Percentiles rank a stretch among this genome's conserved stretches.
These are phyloP conservation scores for Brienomyrus longianalis DNA, from an alignment of 2,113 vertebrate species.

Conservation along the genomic window DNA sequence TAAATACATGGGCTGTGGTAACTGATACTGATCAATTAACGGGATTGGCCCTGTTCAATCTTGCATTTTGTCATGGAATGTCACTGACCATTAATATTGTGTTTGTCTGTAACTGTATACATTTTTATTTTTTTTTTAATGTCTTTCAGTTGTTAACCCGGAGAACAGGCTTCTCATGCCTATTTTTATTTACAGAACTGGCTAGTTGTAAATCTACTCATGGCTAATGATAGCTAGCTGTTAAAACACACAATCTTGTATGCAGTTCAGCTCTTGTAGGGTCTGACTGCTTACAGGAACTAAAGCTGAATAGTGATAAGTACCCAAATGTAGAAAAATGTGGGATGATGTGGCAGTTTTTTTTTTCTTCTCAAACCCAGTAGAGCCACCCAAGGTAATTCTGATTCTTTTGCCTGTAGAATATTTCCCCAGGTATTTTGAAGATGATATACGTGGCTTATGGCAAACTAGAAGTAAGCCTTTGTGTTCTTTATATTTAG, in stretches of 20 bases:
- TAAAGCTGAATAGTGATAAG: background rate
- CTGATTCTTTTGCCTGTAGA: background rate
- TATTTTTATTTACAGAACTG: background rate
- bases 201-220: background rate
- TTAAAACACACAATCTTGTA: background rate
- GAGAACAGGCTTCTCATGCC: background rate
- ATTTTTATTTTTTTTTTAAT: background rate
- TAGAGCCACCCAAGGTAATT: background rate
- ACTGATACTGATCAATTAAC: background rate
- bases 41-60: background rate
- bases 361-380: background rate
- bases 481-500: background rate
- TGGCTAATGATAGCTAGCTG: background rate
- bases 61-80: background rate
- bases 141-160: background rate
- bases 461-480: background rate
- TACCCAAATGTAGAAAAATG: background rate
- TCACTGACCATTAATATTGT: background rate
- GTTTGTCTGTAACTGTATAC: background rate
- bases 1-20: background rate
- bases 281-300: background rate
- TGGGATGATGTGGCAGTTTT: background rate
- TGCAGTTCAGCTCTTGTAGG: background rate
- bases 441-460: background rate
- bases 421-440: background rate